Conservation (phyloP, 2,797 vertebrate species). For the Neoniphon sammara region DNA sequence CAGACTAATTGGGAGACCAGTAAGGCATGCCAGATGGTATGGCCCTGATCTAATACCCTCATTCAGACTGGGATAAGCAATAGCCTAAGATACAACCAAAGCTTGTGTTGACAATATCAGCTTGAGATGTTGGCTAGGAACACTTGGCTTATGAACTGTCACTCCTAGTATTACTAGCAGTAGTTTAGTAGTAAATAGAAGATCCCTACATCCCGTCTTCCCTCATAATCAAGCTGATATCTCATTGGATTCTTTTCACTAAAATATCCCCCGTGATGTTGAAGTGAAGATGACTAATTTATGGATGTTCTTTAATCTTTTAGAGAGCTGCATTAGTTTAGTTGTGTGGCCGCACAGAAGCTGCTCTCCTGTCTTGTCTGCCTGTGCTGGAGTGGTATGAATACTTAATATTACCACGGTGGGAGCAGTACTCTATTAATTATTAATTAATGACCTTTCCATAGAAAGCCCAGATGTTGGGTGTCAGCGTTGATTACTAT, state of each 20-base stretch:
- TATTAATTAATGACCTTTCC: constrained; percentile 64
- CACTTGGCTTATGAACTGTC: constrained; percentile 29
- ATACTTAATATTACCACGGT: constrained; percentile 64
- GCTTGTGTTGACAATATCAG: constrained; percentile 67
- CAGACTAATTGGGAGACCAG: constrained; percentile 68
- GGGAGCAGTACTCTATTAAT: constrained; percentile 41
- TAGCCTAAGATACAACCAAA: constrained; percentile 42
- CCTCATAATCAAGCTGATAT: neutral
- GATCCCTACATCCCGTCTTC: neutral
- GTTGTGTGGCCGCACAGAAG: neutral
- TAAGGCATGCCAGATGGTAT: constrained; percentile 63
- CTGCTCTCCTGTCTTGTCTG: constrained; percentile 12
- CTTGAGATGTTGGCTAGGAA: constrained; percentile 45
- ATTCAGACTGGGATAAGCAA: constrained; percentile 62
- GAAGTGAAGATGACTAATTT: neutral
- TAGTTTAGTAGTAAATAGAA: constrained; percentile 16
- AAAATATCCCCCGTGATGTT: neutral
- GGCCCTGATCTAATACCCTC: constrained; percentile 57
- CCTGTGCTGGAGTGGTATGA: constrained; percentile 46
- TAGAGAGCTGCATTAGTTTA: constrained; percentile 7
- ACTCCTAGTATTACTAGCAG: constrained; percentile 3
- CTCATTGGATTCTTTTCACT: constrained; percentile 1
- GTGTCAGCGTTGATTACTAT: constrained; percentile 41
- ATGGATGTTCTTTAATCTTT: constrained; percentile 6
- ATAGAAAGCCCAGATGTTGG: constrained; percentile 24